phyloP scores from a whole-genome alignment of 1,140 invertebrate species.

The Subanguina moxae region DNA sequence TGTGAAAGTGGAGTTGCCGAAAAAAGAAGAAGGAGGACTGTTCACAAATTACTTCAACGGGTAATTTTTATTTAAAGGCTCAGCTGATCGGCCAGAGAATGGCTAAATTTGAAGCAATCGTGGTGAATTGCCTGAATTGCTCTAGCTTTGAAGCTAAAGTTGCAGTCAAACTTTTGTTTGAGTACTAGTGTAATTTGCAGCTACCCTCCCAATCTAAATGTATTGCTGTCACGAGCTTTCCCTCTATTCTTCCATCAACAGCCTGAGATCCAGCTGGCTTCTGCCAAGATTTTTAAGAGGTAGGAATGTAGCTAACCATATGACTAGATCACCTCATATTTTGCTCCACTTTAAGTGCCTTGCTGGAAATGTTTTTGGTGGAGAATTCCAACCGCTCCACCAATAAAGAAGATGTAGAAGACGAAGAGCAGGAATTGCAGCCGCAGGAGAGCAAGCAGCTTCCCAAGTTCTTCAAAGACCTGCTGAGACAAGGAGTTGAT shows the following conservation, averaged over 20 bases:
- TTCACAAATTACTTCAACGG: no score
- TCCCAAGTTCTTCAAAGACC: not conserved
- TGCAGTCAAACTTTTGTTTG: no score
- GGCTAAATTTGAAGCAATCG: no score
- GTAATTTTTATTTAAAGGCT: no score
- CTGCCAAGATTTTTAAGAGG: slow-evolving; percentile 20
- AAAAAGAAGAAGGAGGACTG: not conserved
- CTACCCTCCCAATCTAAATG: not conserved
- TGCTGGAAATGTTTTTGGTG: slow-evolving; percentile 24
- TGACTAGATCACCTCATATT: not conserved
- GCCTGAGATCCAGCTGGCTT: slow-evolving; percentile 23
- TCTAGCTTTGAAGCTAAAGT: no score
- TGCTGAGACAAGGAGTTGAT: not conserved
- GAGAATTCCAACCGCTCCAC: slow-evolving; percentile 6
- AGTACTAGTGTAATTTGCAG: no score
- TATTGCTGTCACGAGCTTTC: not conserved
- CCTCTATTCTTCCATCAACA: slow-evolving; percentile 2
- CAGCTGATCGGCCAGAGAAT: no score
- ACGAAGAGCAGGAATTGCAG: not conserved
- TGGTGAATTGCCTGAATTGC: no score
- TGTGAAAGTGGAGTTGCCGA: slow-evolving; percentile 9
- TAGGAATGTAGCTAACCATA: not conserved
- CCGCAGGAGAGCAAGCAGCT: not conserved
- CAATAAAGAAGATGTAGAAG: not conserved
- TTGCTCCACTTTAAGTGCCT: slow-evolving; percentile 14